Base-by-base conservation (phyloP, 2,797 vertebrate species). In the Otolemur crassicaudatus region DNA sequence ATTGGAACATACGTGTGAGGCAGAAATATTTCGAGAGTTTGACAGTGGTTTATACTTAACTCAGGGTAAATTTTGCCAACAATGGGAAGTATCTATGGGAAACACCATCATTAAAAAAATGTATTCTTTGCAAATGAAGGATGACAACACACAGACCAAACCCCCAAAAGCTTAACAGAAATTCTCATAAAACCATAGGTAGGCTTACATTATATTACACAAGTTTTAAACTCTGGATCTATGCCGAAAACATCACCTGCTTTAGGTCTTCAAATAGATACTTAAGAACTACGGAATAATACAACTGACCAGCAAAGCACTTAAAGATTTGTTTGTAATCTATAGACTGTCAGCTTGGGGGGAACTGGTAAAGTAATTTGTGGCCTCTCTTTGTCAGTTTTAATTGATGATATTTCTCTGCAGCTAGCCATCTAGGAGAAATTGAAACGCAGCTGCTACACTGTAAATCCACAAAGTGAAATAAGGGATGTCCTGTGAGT, bases 361-460 rank as follows among this genome's bases (percentile, higher is more conserved):
- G 86, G 72, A 95, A 43, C 94, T 97, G 97, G 94, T 91, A 97
- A 97, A 97, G 94, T 73, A 65, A 96, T 97, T 69, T 97, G 95
- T 72, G 86, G 93, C 93, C 85, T 82, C 76, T 81, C 93, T 91
- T 73, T 94, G 96, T 95, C 94, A 72, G 34, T 87, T 94, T 93
- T 97, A 97, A 97, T 97, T 95, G 87, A 89, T 87, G 83, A 81
- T 95, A 93, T 94, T 96, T 90, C 92, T 93, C 89, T 76, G 76
- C 75, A 65, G 86, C 92, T 73, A 76, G 46, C 53, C 86, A 97
- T 95, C 75, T 67, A 70, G 92, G 77, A 97, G 72, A 94, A 95
- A 95, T 61, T 29, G 92, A n/a, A 97, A 69, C 70, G 73, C 91
- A 96, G 96, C 91, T 90, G 97, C 81, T 56, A 8, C 81, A 1